Evolutionary conservation across 2,888 invertebrate species (phyloP).

Genomic region (Byasa hedistus): DNA sequence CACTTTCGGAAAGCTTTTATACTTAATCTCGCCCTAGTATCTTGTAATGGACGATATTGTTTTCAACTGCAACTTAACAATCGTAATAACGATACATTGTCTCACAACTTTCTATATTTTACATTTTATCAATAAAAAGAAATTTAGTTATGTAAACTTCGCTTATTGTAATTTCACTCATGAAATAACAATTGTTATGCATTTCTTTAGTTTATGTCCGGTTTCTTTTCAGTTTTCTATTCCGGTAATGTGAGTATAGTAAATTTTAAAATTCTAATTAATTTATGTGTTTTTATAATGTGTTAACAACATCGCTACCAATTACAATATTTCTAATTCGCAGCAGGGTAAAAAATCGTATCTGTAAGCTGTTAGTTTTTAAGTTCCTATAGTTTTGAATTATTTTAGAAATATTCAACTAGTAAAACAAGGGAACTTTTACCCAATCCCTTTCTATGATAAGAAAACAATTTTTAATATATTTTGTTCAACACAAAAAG

Average conservation of each 20-base stretch:
- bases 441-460: neutral
- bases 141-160: no score
- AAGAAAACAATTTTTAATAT: neutral
- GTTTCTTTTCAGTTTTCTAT: neutral
- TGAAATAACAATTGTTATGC: neutral
- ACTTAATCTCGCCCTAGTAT: constrained; percentile 16
- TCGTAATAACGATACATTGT: neutral
- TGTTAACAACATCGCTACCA: neutral
- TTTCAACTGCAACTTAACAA: constrained; percentile 6
- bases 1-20: constrained; percentile 23
- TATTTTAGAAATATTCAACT: no score
- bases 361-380: constrained; percentile 1
- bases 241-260: neutral
- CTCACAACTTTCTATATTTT: neutral
- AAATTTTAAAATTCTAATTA: constrained; percentile 6
- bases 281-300: neutral
- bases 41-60: constrained; percentile 10
- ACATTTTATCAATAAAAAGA: neutral
- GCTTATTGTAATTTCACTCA: neutral
- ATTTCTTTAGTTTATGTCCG: neutral
- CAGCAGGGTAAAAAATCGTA: constrained; percentile 10
- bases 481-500: no score
- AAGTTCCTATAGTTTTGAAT: no score
- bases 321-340: neutral
- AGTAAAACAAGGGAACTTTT: no score